These are phyloP conservation scores for Scarus forsteni DNA, from an alignment of 2,797 vertebrate species.

Conservation along the genomic window DNA sequence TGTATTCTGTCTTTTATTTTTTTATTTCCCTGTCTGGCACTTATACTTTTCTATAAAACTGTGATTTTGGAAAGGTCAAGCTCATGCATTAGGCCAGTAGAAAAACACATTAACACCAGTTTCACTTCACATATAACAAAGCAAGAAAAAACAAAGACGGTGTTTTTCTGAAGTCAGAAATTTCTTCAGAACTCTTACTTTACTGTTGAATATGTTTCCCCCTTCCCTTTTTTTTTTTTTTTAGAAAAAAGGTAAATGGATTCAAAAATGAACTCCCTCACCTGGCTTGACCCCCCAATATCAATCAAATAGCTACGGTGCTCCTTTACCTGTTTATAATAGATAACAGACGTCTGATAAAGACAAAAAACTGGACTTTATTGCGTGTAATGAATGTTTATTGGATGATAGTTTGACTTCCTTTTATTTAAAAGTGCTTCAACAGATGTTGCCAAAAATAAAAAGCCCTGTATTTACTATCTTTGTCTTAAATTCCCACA, in stretches of 20 bases:
- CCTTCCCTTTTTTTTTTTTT: too few species aligned
- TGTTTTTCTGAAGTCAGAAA: too few species aligned
- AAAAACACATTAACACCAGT: background rate
- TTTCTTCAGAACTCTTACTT: too few species aligned
- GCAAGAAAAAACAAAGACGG: background rate
- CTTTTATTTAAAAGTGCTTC: constrained; percentile 26
- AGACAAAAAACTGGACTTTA: background rate
- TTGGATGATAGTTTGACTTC: background rate
- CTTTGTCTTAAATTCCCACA: constrained; percentile 55
- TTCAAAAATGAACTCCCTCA: background rate
- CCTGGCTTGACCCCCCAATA: too few species aligned
- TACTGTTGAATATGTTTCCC: background rate
- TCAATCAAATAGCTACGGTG: too few species aligned
- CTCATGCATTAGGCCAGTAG: background rate
- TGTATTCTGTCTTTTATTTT: too few species aligned
- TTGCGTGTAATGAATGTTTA: background rate
- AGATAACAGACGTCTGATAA: too few species aligned
- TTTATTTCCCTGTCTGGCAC: too few species aligned
- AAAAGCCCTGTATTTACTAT: constrained; percentile 47
- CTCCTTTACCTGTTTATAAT: too few species aligned
- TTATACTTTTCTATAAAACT: too few species aligned
- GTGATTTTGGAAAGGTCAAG: too few species aligned
- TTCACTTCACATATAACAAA: background rate
- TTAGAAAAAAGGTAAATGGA: background rate
- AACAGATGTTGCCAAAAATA: constrained; percentile 45